A percentile compares a stretch with the other conserved stretches of the same genome.
Conservation (phyloP, 2,797 vertebrate species). For the Enteromius viviparus region DNA sequence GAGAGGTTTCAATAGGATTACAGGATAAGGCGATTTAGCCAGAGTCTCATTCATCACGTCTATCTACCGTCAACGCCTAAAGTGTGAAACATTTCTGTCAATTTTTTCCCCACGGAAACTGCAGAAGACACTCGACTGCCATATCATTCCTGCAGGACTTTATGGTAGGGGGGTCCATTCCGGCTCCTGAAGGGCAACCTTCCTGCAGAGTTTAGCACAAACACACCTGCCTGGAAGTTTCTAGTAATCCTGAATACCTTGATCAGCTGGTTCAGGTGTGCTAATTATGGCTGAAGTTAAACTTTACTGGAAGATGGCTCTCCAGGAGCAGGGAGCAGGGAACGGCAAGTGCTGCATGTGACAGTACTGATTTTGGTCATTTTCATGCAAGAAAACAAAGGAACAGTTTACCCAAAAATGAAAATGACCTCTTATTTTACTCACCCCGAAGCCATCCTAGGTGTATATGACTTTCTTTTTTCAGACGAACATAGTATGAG, state of each 20-base stretch:
- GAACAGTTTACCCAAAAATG: no score
- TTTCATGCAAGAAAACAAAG: neutral
- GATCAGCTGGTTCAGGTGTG: neutral
- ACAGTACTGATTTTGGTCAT: neutral
- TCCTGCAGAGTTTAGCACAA: neutral
- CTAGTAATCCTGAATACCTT: slow-evolving; percentile 5
- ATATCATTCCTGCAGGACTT: neutral
- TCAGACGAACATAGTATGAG: no score
- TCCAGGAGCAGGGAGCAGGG: neutral
- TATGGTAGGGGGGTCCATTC: neutral
- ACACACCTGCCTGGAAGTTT: neutral
- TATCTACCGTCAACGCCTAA: slow-evolving; percentile 12
- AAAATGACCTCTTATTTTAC: no score
- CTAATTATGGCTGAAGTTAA: neutral
- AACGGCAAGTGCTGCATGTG: neutral
- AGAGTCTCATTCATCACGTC: slow-evolving; percentile 41
- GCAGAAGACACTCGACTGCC: neutral
- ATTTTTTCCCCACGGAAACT: neutral
- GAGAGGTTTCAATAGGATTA: slow-evolving; percentile 50
- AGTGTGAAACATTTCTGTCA: slow-evolving; percentile 6
- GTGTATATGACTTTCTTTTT: no score
- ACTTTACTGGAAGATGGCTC: neutral
- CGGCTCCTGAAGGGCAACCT: neutral
- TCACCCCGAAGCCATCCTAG: no score
- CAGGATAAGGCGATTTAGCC: slow-evolving; percentile 34